Evolutionary conservation across 2,797 vertebrate species (phyloP).

Genomic region (Pseudomugil tenellus): DNA sequence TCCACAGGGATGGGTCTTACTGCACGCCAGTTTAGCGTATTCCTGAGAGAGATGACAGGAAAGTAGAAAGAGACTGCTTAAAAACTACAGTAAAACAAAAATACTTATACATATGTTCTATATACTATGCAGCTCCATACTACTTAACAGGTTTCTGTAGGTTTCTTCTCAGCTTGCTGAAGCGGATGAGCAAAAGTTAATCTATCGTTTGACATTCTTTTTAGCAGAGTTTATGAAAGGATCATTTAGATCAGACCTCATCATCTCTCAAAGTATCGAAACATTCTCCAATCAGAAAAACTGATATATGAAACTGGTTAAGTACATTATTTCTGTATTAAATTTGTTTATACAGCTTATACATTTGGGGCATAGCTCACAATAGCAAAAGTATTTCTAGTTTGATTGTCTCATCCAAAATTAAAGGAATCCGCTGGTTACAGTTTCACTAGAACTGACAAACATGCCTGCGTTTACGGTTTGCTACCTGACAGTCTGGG

Average conservation of each 20-base stretch:
- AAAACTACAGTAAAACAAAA: neutral
- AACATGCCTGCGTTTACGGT: neutral
- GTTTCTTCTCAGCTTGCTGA: neutral
- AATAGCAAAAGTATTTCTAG: neutral
- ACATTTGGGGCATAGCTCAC: neutral
- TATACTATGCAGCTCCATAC: neutral
- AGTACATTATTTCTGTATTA: neutral
- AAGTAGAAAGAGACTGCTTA: slow-evolving; percentile 6
- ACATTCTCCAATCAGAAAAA: neutral
- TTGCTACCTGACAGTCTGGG: slow-evolving; percentile 92
- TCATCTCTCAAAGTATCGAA: neutral
- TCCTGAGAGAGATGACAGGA: slow-evolving; percentile 79
- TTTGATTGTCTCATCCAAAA: neutral
- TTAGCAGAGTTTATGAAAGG: too few relatives aligned
- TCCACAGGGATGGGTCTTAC: slow-evolving; percentile 95
- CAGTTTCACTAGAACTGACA: neutral
- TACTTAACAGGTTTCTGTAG: neutral
- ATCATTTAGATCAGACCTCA: neutral
- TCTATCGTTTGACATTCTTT: neutral
- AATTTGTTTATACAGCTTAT: too few relatives aligned
- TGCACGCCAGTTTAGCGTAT: slow-evolving; percentile 95
- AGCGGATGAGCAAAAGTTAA: neutral
- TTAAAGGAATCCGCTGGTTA: neutral
- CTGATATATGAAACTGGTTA: neutral
- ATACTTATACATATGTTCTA: neutral